A percentile compares a stretch with the other conserved stretches of the same genome.
Evolutionary conservation across 2,113 vertebrate genomes (phyloP).

Genomic region (Polypterus senegalus): DNA sequence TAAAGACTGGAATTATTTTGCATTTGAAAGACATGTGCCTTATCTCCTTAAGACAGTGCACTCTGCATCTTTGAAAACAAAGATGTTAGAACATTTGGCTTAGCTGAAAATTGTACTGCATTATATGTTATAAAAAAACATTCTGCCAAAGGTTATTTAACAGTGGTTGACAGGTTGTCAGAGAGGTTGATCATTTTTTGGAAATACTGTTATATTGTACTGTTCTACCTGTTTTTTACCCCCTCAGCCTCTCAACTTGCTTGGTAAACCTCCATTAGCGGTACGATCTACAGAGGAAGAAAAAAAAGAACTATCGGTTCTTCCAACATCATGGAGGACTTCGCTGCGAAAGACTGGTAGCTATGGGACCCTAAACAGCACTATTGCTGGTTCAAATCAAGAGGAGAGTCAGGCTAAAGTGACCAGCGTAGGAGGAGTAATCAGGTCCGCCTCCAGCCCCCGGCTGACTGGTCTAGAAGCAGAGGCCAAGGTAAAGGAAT

Average conservation of each 20-base stretch:
- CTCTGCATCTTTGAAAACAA: no score
- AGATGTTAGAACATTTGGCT: no score
- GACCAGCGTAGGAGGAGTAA: slow-evolving; percentile 34
- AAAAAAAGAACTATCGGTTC: slow-evolving; percentile 24
- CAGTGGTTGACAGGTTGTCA: no score
- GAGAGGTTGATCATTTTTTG: no score
- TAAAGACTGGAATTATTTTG: no score
- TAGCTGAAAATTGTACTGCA: no score
- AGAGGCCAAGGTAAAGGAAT: slow-evolving; percentile 41
- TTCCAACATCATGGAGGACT: slow-evolving; percentile 53
- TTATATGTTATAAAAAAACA: no score
- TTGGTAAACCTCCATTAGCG: slow-evolving; percentile 35
- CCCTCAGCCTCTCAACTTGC: not conserved
- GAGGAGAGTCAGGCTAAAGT: slow-evolving; percentile 35
- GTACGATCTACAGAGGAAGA: slow-evolving; percentile 14
- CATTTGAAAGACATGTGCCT: no score
- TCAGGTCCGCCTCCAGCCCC: slow-evolving; percentile 57
- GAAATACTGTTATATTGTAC: no score
- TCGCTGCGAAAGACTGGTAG: slow-evolving; percentile 56
- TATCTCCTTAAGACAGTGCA: no score
- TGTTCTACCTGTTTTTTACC: no score
- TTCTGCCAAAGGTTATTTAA: no score
- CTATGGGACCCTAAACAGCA: slow-evolving; percentile 47
- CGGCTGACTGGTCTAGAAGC: slow-evolving; percentile 47
- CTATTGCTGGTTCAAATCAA: slow-evolving; percentile 19